These are phyloP conservation scores for Gortyna flavago DNA, from an alignment of 2,888 invertebrate genomes.

Conservation along the genomic window DNA sequence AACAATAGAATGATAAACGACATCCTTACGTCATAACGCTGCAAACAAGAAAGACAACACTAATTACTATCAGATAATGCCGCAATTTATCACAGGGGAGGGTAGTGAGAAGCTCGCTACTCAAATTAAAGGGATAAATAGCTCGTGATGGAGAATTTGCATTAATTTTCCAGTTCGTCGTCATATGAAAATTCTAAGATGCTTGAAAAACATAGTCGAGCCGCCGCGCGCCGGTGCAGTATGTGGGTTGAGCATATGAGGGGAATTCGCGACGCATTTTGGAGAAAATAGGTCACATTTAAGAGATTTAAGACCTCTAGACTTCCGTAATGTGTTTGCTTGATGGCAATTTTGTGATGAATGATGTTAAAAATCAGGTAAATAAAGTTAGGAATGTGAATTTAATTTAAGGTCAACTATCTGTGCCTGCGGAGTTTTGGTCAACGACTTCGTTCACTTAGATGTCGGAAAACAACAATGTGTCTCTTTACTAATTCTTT, in stretches of 20 bases:
- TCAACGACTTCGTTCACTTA: neutral
- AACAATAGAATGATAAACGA: slow-evolving; percentile 59
- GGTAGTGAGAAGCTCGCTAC: slow-evolving; percentile 60
- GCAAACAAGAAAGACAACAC: slow-evolving; percentile 52
- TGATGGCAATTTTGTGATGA: slow-evolving; percentile 28
- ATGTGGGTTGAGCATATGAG: slow-evolving; percentile 27
- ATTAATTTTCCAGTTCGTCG: slow-evolving; percentile 72
- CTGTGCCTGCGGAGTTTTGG: too few relatives aligned
- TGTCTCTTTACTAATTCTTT: neutral
- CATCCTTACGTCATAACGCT: slow-evolving; percentile 44
- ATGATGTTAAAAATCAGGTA: slow-evolving; percentile 32
- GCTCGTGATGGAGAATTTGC: slow-evolving; percentile 73
- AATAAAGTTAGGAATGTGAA: slow-evolving; percentile 16
- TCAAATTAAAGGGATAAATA: slow-evolving; percentile 76
- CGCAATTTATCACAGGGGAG: slow-evolving; percentile 51
- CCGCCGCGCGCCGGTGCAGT: slow-evolving; percentile 25
- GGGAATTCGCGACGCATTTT: slow-evolving; percentile 26
- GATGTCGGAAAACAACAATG: neutral
- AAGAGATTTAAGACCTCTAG: slow-evolving; percentile 52
- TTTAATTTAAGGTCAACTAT: neutral
- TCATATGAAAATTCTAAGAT: slow-evolving; percentile 68
- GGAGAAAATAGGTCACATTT: slow-evolving; percentile 54
- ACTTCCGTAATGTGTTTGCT: slow-evolving; percentile 39
- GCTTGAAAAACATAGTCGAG: slow-evolving; percentile 42
- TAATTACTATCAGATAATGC: slow-evolving; percentile 61